Percentiles rank a stretch among this genome's conserved stretches.
Evolutionary conservation across 2,888 invertebrate genomes (phyloP).

Genomic region (Drosophila pegasa): DNA sequence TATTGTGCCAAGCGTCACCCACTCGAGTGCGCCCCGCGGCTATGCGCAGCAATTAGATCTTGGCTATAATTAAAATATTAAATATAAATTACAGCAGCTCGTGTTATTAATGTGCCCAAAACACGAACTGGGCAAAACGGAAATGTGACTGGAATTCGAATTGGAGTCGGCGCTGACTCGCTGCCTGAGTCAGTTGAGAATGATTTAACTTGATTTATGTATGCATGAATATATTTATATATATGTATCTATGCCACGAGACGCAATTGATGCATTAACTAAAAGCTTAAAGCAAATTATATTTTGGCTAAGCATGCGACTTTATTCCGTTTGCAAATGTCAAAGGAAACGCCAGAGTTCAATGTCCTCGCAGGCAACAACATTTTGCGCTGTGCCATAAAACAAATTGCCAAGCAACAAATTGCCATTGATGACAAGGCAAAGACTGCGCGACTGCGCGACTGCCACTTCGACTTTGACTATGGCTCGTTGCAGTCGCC

Average conservation of each 20-base stretch:
- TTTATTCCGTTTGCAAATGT: slow-evolving; percentile 34
- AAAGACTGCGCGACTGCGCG: slow-evolving; percentile 7
- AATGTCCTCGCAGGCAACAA: slow-evolving; percentile 57
- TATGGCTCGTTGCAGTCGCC: slow-evolving; percentile 13
- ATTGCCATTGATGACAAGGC: slow-evolving; percentile 71
- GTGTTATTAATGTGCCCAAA: slow-evolving; percentile 53
- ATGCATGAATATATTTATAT: slow-evolving; percentile 1
- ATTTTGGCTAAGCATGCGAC: slow-evolving; percentile 44
- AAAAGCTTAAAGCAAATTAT: neutral
- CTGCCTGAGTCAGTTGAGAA: slow-evolving; percentile 19
- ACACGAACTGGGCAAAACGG: slow-evolving; percentile 47
- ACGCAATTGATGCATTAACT: slow-evolving; percentile 25
- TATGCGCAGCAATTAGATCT: slow-evolving; percentile 58
- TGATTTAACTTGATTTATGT: slow-evolving; percentile 31
- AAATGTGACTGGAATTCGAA: slow-evolving; percentile 37
- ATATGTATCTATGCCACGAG: slow-evolving; percentile 3
- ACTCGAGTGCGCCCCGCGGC: slow-evolving; percentile 41
- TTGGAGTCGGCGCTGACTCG: slow-evolving; percentile 8
- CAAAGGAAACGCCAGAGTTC: slow-evolving; percentile 61
- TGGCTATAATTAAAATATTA: slow-evolving; percentile 74
- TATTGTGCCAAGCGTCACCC: slow-evolving; percentile 32
- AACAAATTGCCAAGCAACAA: slow-evolving; percentile 72
- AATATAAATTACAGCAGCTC: slow-evolving; percentile 49
- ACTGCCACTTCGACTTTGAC: slow-evolving; percentile 3
- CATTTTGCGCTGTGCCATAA: slow-evolving; percentile 60